Evolutionary conservation across 2,888 invertebrate genomes (phyloP).

Genomic region (Agonopterix subpropinquella): DNA sequence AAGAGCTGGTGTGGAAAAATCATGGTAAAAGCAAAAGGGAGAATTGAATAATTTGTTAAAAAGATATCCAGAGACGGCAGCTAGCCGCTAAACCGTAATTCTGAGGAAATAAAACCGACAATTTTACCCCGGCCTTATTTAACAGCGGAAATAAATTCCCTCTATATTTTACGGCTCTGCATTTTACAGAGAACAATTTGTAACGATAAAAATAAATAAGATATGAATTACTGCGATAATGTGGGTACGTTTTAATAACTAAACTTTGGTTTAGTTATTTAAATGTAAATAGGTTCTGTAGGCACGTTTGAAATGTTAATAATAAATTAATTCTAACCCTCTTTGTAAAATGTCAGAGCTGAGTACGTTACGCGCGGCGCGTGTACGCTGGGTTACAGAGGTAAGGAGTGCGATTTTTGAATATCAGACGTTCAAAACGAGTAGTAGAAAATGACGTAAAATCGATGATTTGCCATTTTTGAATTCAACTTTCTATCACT

Average conservation of each 20-base stretch:
- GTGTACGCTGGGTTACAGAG: too few relatives aligned
- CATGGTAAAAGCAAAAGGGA: conserved; percentile 12
- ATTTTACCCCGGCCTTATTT: conserved; percentile 33
- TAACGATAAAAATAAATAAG: not conserved
- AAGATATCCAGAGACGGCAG: conserved; percentile 34
- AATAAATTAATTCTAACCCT: too few relatives aligned
- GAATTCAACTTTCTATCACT: too few relatives aligned
- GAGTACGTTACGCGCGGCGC: too few relatives aligned
- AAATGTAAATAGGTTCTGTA: not conserved
- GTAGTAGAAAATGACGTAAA: too few relatives aligned
- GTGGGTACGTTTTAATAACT: not conserved
- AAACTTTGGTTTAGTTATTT: not conserved
- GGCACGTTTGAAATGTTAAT: too few relatives aligned
- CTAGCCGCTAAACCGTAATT: conserved; percentile 37
- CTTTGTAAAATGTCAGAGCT: too few relatives aligned
- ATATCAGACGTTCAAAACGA: too few relatives aligned
- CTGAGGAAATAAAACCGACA: conserved; percentile 38
- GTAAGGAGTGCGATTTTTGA: too few relatives aligned
- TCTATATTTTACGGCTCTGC: conserved; percentile 15
- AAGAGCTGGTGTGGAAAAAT: conserved; percentile 18
- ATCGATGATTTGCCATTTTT: too few relatives aligned
- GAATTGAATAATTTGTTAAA: conserved; percentile 42
- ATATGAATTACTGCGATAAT: not conserved
- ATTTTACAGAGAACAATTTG: not conserved
- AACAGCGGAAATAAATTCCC: conserved; percentile 31